Base-by-base conservation (phyloP, 1,140 invertebrate species). In the Asobara japonica region DNA sequence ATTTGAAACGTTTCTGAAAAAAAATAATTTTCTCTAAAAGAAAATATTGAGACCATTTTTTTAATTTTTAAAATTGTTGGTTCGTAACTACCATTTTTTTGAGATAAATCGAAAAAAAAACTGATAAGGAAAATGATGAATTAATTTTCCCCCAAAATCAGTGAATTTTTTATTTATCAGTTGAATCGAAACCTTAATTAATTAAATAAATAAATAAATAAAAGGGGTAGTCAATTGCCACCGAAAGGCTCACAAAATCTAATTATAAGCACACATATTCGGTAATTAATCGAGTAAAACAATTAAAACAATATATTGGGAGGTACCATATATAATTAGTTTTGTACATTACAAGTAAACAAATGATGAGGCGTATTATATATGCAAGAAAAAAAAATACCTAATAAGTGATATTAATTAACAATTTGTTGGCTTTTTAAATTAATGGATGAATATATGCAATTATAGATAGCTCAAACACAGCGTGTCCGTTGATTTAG, bases 351-450 rank as follows among this genome's bases (percentile, higher is more conserved):
- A 72, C 41, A 36, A 45, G 51, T 56, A 8, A 56, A 25, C 25
- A 2, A n/a, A 56, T 56, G 18, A 25, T 25, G 22, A 66, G 60
- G 29, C 68, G 68, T 70, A 27, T 70, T 70, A 70, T 27, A 62
- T 62, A 45, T 61, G 68, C 20, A 56, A 25, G n/a, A n/a, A 41
- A 62, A 16, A 69, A 38, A 38, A 38, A 45, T 45, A 45, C 7
- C 68, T 70, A 70, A 70, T 36, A 62, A 70, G 68, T 62, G 68
- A 62, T 70, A 70, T 70, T 38, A 70, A 70, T 61, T 62, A 70
- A 70, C 68, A 61, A 70, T 70, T 62, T 70, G 68, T 70, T 70
- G 68, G 68, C 68, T 70, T 70, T 70, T 70, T 27, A 70, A 62
- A 70, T 38, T 70, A 62, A 70, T 33, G 25, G 33, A 70, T 70